Evolutionary conservation across 2,888 invertebrate species (phyloP), one percentile per base, ranked within the genome.

Genomic region (Anaspis maculata): DNA sequence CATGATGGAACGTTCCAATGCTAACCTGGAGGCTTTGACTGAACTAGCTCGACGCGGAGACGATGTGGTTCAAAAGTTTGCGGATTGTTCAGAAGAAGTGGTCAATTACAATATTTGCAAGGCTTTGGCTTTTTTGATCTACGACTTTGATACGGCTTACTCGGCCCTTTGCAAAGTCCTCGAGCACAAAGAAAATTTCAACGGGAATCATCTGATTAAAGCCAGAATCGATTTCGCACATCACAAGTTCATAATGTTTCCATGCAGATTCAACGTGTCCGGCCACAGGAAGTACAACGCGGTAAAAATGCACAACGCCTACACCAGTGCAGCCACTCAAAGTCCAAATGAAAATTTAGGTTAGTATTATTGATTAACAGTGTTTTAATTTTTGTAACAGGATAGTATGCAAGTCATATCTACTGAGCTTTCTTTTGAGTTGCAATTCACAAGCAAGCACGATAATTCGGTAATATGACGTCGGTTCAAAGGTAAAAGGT

Each of bases 191-290:
- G 9, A 34, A 13, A 12, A n/a, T 5, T 7, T 13, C 13, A 11
- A 14, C 2, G 15, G 10, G 1, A 26, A 24, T 37, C 13, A 11
- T 9, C n/a, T 37, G 5, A 3, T 39, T 2, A n/a, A 28, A 23
- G 25, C 32, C 3, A 15, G 28, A n/a, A 6, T 25, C 3, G 14
- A 10, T 16, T n/a, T 31, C 3, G 3, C 32, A 2, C 13, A 39
- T n/a, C 39, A 39, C 11, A 34, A 31, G 16, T 32, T 39, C 16
- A 3, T 28, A 2, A 25, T 27, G 13, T 25, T 34, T 15, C 39
- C 39, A 7, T 39, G 39, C 15, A n/a, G 28, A 9, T 34, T 12
- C 10, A n/a, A 25, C 2, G 31, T 39, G 3, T 3, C 21, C 4
- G 39, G 13, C 2, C 39, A 39, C 15, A 7, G 13, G 9, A 29